A percentile compares a stretch with the other conserved stretches of the same genome.
Evolutionary conservation across 2,113 vertebrate genomes (phyloP).

Genomic region (Mungos mungo): DNA sequence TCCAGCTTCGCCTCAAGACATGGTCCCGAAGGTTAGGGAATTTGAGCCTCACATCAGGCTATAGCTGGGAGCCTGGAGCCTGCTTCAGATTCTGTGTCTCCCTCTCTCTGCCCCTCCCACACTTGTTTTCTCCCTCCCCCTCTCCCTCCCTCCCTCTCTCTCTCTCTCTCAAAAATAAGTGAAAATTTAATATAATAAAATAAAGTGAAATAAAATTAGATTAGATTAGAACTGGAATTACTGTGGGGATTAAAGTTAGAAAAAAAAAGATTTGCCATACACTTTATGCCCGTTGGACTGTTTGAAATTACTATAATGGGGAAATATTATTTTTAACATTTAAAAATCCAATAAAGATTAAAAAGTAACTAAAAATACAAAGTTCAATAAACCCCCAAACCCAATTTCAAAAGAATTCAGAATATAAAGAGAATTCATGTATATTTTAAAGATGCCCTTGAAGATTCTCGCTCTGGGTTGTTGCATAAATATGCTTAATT

Average conservation of each 20-base stretch:
- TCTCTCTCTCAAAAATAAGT: too few species aligned
- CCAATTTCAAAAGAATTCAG: slow-evolving; percentile 12
- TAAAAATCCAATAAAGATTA: slow-evolving; percentile 47
- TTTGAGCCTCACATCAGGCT: too few species aligned
- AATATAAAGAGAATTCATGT: slow-evolving; percentile 48
- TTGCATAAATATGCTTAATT: slow-evolving; percentile 49
- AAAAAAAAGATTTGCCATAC: neutral
- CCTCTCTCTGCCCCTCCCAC: too few species aligned
- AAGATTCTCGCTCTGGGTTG: neutral
- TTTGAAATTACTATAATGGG: slow-evolving; percentile 32
- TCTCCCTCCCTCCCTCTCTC: too few species aligned
- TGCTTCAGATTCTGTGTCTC: too few species aligned
- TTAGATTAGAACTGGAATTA: neutral
- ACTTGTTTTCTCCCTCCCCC: too few species aligned
- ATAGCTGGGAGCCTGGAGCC: too few species aligned
- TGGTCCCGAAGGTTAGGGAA: too few species aligned
- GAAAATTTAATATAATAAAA: too few species aligned
- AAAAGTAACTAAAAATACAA: slow-evolving; percentile 50
- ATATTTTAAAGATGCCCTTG: slow-evolving; percentile 20
- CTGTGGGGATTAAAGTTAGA: neutral
- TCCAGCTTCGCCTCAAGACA: too few species aligned
- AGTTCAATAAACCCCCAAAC: neutral
- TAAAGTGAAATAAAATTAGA: too few species aligned
- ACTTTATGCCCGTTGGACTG: neutral
- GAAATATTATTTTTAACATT: neutral